A percentile compares a stretch with the other conserved stretches of the same genome.
Conservation (phyloP, 1,140 invertebrate species). For the Contarinia nasturtii region DNA sequence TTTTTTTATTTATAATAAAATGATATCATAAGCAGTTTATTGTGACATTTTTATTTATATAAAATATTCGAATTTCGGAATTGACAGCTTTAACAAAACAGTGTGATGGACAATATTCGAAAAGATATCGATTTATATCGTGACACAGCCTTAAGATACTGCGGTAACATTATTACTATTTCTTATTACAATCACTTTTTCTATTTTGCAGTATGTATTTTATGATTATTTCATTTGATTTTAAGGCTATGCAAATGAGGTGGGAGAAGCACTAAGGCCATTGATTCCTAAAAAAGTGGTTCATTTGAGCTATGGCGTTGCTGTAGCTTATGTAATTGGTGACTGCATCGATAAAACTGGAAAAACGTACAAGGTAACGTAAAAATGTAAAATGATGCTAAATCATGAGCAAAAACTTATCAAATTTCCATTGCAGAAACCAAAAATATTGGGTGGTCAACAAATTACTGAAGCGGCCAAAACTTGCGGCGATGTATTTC, state of each 20-base stretch:
- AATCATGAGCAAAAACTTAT: no score
- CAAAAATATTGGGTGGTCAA: not conserved
- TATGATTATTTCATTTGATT: slow-evolving; percentile 10
- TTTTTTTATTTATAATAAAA: no score
- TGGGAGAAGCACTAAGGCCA: slow-evolving; percentile 80
- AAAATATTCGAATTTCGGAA: no score
- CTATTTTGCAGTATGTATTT: slow-evolving; percentile 27
- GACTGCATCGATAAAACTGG: slow-evolving; percentile 68
- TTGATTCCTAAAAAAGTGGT: slow-evolving; percentile 56
- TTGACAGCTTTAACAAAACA: no score
- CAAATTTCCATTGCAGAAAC: not conserved
- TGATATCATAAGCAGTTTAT: no score
- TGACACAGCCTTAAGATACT: no score
- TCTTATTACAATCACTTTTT: no score
- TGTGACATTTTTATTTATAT: no score
- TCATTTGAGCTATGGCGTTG: slow-evolving; percentile 56
- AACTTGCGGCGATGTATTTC: slow-evolving; percentile 61
- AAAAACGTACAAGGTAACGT: slow-evolving; percentile 39
- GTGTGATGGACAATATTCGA: no score
- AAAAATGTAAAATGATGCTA: not conserved
- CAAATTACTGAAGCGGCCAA: slow-evolving; percentile 28
- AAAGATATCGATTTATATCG: no score
- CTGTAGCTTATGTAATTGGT: slow-evolving; percentile 69
- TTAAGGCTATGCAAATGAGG: slow-evolving; percentile 85
- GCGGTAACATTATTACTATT: no score